Evolutionary conservation across 2,797 vertebrate species (phyloP).

Genomic region (Enteromius unitaeniatus): DNA sequence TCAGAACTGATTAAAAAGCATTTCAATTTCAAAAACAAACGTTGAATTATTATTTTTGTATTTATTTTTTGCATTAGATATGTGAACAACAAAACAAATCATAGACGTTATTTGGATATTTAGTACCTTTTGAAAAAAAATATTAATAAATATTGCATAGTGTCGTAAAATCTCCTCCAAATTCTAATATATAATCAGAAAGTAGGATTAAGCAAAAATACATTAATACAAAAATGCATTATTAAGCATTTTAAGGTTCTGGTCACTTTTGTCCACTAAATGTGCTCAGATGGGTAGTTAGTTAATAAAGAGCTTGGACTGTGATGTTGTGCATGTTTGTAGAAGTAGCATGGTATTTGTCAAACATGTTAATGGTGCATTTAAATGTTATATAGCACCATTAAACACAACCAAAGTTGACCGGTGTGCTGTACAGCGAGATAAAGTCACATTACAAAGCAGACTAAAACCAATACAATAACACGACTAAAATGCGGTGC

Average conservation of each 20-base stretch:
- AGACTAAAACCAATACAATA: background rate
- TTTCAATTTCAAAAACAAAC: no score
- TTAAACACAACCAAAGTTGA: background rate
- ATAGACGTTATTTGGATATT: background rate
- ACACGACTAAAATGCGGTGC: background rate
- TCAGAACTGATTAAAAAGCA: background rate
- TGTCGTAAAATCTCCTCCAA: background rate
- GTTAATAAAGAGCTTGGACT: background rate
- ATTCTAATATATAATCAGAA: background rate
- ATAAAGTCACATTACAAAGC: background rate
- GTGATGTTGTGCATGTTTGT: background rate
- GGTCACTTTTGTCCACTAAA: background rate
- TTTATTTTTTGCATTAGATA: background rate
- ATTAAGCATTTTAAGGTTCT: background rate
- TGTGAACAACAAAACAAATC: background rate
- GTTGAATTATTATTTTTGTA: no score
- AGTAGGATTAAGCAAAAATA: background rate
- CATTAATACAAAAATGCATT: no score
- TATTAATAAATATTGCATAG: no score
- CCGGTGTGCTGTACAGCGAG: background rate
- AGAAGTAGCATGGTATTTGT: slow-evolving; percentile 20
- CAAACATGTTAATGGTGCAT: slow-evolving; percentile 10
- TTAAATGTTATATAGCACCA: background rate
- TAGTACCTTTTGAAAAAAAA: background rate
- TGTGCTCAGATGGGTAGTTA: no score